Evolutionary conservation across 2,113 vertebrate species (phyloP).

Genomic region (Boleophthalmus pectinirostris): DNA sequence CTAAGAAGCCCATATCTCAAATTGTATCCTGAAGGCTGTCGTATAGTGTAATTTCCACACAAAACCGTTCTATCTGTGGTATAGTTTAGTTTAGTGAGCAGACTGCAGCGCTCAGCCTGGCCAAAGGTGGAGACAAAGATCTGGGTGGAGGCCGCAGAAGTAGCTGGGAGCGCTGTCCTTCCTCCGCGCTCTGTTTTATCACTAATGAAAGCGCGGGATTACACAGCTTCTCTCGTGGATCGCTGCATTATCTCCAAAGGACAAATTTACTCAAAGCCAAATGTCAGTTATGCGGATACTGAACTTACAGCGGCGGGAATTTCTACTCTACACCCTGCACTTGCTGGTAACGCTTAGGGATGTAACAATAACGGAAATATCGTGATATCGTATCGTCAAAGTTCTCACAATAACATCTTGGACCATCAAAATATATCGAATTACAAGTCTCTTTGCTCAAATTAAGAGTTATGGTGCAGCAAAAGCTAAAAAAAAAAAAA

Average conservation of each 20-base stretch:
- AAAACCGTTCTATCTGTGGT: slow-evolving; percentile 37
- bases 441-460: too few species aligned
- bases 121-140: slow-evolving; percentile 68
- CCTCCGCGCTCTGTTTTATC: slow-evolving; percentile 73
- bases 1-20: slow-evolving; percentile 46
- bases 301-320: slow-evolving; percentile 66
- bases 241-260: slow-evolving; percentile 86
- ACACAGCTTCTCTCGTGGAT: slow-evolving; percentile 93
- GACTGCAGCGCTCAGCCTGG: slow-evolving; percentile 39
- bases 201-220: slow-evolving; percentile 76
- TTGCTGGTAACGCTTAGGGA: slow-evolving; percentile 61
- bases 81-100: slow-evolving; percentile 37
- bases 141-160: slow-evolving; percentile 55
- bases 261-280: slow-evolving; percentile 72
- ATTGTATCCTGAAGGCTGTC: slow-evolving; percentile 43
- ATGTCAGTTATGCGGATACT: slow-evolving; percentile 65
- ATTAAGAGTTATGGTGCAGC: too few species aligned
- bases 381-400: too few species aligned
- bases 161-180: slow-evolving; percentile 56
- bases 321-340: slow-evolving; percentile 31
- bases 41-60: slow-evolving; percentile 7
- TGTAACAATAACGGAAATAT: too few species aligned
- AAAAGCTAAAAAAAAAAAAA: too few species aligned
- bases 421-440: too few species aligned
- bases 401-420: too few species aligned